Evolutionary conservation across 1,140 invertebrate genomes (phyloP), one percentile per base, ranked within the genome.

Genomic region (Anagrus nilaparvatae): DNA sequence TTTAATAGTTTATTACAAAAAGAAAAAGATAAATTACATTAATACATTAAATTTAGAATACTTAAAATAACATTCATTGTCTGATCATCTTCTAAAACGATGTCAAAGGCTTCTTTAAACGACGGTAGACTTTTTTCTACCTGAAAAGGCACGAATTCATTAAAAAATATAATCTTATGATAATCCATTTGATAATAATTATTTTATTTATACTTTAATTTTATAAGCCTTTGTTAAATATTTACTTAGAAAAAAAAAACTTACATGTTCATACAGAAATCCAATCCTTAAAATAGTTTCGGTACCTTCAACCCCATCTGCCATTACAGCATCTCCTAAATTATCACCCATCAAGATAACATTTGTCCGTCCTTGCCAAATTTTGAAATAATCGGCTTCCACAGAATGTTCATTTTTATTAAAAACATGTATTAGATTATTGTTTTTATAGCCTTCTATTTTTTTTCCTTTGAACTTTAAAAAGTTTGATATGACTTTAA

Each of bases 401-500:
- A 92, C 67, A 0, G 79, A 81, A 12, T 79, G 76, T 59, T 91
- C 84, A 59, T 92, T 92, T 63, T 95, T 96, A 56, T 95, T 95
- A 55, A 82, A 91, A 2, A 82, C 80, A 56, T 87, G 81, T 40
- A 95, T 90, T 3, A 87, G 68, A 12, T 78, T 75, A 30, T 8
- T 9, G 48, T 79, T 72, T 49, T 82, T 78, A 55, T 84, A 84
- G 1, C 87, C 87, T 39, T 72, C 53, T n/a, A 70, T 55, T n/a
- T 10, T 14, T 23, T 76, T 84, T 5, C 82, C 69, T 23, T 87
- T 74, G 50, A 82, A 84, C 8, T 81, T 73, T 35, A 96, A 74
- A 63, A 91, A 95, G 65, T 97, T 97, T 4, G 91, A 92, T 10
- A 97, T 71, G 60, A 88, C 81, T 66, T 89, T 87, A 19, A 93